Evolutionary conservation across 2,113 vertebrate genomes (phyloP).

Genomic region (Gopherus flavomarginatus): DNA sequence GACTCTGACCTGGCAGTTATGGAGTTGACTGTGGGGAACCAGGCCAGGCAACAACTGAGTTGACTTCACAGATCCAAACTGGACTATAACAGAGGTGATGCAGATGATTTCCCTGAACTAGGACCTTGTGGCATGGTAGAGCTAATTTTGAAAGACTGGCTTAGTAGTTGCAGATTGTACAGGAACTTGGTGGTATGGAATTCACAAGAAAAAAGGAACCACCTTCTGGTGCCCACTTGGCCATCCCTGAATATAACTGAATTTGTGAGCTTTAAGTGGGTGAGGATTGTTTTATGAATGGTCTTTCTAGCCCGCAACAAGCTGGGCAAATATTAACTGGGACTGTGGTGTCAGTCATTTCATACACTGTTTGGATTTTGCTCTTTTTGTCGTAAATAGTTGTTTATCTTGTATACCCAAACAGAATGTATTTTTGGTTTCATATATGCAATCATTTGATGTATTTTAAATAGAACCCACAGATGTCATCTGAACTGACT

Average conservation of each 20-base stretch:
- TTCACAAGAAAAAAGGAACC: neutral
- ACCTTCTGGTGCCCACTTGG: neutral
- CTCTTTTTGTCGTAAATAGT: neutral
- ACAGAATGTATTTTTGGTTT: neutral
- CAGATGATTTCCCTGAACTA: neutral
- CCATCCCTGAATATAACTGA: neutral
- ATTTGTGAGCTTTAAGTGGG: neutral
- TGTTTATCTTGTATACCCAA: neutral
- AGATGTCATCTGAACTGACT: neutral
- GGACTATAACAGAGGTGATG: neutral
- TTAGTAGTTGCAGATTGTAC: neutral
- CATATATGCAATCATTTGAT: neutral
- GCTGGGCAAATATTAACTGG: neutral
- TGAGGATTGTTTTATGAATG: neutral
- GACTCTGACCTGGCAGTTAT: accelerated
- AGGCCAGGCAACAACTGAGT: accelerated
- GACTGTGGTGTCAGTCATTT: neutral
- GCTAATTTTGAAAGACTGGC: neutral
- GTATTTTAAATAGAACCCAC: neutral
- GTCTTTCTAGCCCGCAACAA: neutral
- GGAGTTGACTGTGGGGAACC: neutral
- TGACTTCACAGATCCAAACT: neutral
- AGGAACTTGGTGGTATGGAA: neutral
- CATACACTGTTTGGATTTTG: neutral
- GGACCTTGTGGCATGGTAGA: neutral